These are phyloP conservation scores for Campylomormyrus tamandua DNA, from an alignment of 2,113 vertebrate species.

Conservation along the genomic window DNA sequence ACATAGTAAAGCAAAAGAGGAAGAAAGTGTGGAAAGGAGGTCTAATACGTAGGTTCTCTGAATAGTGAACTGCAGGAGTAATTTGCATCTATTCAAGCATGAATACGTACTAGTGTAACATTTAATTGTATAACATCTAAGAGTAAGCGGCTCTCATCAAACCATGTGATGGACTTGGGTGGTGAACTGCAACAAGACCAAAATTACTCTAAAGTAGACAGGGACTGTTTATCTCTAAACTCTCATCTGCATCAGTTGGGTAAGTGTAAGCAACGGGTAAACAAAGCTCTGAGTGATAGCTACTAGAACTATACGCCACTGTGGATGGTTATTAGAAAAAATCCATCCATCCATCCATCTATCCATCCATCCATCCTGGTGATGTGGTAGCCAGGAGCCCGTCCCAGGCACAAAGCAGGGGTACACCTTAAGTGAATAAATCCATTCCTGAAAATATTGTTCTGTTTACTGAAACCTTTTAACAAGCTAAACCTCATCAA, in stretches of 20 bases:
- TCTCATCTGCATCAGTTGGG: not conserved
- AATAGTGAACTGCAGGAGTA: not conserved
- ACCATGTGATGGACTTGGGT: not conserved
- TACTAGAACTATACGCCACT: not conserved
- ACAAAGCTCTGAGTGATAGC: not conserved
- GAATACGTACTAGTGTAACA: not conserved
- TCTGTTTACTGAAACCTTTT: not conserved
- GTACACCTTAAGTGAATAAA: not conserved
- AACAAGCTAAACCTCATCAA: not conserved
- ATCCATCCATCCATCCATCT: not conserved
- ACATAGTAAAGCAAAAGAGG: not conserved
- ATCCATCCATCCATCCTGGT: not conserved
- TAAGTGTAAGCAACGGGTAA: not conserved
- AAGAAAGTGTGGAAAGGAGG: not conserved
- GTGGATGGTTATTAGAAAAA: not conserved
- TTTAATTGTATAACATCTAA: constrained; percentile 4
- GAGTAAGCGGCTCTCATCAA: not conserved
- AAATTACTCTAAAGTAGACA: not conserved
- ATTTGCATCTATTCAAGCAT: not conserved
- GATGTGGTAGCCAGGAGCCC: not conserved
- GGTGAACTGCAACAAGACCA: not conserved
- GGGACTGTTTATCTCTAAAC: not conserved
- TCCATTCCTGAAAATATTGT: not conserved
- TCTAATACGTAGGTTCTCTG: not conserved
- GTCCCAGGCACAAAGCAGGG: not conserved